Evolutionary conservation across 2,888 invertebrate genomes (phyloP), one percentile per base, ranked within the genome.

Genomic region (Dione vanillae): DNA sequence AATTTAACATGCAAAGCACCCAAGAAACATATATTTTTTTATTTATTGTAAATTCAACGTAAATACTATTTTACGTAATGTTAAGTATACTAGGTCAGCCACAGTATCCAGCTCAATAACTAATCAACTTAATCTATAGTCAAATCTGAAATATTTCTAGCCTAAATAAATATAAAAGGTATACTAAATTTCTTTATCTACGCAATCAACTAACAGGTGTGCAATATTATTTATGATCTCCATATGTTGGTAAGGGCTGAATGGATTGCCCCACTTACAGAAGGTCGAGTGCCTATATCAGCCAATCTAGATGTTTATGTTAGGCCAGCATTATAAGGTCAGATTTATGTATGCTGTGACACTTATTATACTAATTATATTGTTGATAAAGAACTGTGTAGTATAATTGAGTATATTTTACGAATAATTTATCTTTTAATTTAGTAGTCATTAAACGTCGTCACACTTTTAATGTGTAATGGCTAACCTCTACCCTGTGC

Each of bases 171-270:
- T 87, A 88, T 89, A 85, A 85, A 76, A 71, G 75, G 67, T 83
- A 85, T 85, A 88, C 87, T 86, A 87, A 85, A 86, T 87, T 87
- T 88, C 87, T 89, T 88, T 89, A 88, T 89, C 87, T 86, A 9
- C 85, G 81, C 85, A 83, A 89, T 88, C 89, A 86, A 86, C 83
- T 79, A 84, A 84, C 89, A 91, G 91, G 90, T 91, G 89, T 82
- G 87, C 82, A 77, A 76, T 80, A 82, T 87, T 85, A 90, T 91
- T 90, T 90, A 91, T 88, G 86, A 79, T 81, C 79, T 82, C 81
- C 85, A 83, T 88, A 89, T 89, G 89, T 81, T 78, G 82, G 83
- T 80, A 85, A 54, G 86, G 87, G 85, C 79, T 82, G 83, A 86
- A 88, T 88, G 88, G 88, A 89, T 89, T 88, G 86, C 86, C 85